A percentile compares a stretch with the other conserved stretches of the same genome.
Evolutionary conservation across 2,113 vertebrate species (phyloP).

Genomic region (Tiliqua scincoides): DNA sequence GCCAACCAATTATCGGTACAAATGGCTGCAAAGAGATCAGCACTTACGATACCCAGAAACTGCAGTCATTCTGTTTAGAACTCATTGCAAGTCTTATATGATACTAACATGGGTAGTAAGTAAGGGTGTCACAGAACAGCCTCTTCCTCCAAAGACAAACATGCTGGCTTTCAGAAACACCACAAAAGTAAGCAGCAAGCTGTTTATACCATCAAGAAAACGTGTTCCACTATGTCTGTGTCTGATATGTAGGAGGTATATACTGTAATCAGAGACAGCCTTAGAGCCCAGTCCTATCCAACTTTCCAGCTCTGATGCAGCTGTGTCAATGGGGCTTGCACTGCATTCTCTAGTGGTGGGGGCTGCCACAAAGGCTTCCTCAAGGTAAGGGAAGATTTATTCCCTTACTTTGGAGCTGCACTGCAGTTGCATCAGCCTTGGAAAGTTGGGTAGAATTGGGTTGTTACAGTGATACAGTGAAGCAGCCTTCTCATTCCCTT

Average conservation of each 20-base stretch:
- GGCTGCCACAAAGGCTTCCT: too few relatives aligned
- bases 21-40: not conserved
- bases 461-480: not conserved
- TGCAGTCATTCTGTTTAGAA: not conserved
- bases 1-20: not conserved
- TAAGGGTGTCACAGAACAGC: not conserved
- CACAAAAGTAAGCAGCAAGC: not conserved
- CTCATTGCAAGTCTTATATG: not conserved
- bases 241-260: not conserved
- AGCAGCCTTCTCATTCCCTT: not conserved
- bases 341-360: too few relatives aligned
- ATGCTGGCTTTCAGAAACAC: not conserved
- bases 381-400: too few relatives aligned
- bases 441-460: too few relatives aligned
- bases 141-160: not conserved
- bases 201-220: not conserved
- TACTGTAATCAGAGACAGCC: not conserved
- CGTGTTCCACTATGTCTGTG: not conserved
- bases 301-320: too few relatives aligned
- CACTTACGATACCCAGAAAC: not conserved
- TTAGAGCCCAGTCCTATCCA: too few relatives aligned
- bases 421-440: too few relatives aligned
- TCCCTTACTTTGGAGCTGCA: too few relatives aligned
- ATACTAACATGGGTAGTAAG: not conserved
- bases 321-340: too few relatives aligned